These are phyloP conservation scores for Holothuria glaberrima DNA, from an alignment of 35 echinoderm and acorn worm genomes.

Conservation along the genomic window DNA sequence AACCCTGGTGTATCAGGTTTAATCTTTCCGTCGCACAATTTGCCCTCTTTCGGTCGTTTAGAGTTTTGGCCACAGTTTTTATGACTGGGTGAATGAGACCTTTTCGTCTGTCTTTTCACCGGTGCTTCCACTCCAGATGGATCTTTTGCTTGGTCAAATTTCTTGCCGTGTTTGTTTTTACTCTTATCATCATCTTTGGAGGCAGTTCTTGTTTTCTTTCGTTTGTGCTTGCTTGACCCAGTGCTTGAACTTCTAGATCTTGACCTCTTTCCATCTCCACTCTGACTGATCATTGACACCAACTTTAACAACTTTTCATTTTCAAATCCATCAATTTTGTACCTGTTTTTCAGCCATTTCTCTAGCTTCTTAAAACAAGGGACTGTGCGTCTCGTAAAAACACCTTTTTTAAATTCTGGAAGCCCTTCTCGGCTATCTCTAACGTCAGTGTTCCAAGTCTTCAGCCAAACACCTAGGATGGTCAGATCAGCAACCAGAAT, in stretches of 20 bases:
- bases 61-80: not conserved
- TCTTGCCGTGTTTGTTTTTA: not conserved
- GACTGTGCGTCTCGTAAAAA: conserved; percentile 10
- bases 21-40: too few relatives aligned
- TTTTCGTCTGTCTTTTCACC: not conserved
- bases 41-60: too few relatives aligned
- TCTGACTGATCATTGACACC: not conserved
- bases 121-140: too few relatives aligned
- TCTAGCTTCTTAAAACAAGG: conserved; percentile 20
- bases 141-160: not conserved
- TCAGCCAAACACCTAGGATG: conserved; percentile 16
- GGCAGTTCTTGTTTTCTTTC: not conserved
- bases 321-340: conserved; percentile 40
- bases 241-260: conserved; percentile 30
- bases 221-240: conserved; percentile 11
- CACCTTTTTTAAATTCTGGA: conserved; percentile 8
- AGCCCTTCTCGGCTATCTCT: conserved; percentile 3
- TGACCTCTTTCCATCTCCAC: not conserved
- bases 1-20: too few relatives aligned
- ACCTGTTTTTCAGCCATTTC: conserved; percentile 38
- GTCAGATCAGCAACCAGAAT: conserved; percentile 6
- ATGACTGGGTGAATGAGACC: not conserved
- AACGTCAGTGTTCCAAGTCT: conserved; percentile 5
- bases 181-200: not conserved
- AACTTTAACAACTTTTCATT: conserved; percentile 29